Conservation (phyloP, 2,797 vertebrate species). For the Perodicticus potto region DNA sequence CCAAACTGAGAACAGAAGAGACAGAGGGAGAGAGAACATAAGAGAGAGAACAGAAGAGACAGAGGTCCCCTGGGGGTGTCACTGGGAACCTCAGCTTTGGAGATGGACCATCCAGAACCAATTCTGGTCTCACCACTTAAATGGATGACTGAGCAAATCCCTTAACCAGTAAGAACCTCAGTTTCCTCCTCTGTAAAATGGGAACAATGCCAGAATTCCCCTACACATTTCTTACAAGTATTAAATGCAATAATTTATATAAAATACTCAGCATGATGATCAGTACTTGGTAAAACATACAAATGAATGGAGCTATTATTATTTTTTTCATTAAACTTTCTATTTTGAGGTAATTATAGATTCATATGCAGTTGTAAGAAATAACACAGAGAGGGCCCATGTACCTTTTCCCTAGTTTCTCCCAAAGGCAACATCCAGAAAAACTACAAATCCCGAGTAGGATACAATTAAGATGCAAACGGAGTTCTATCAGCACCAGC, state of each 20-base stretch:
- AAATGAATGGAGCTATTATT: neutral
- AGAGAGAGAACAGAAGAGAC: neutral
- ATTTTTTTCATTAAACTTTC: neutral
- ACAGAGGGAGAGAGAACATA: neutral
- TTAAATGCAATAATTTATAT: neutral
- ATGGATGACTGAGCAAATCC: neutral
- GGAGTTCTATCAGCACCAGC: too few species aligned
- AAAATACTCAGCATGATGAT: neutral
- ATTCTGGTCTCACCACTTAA: neutral
- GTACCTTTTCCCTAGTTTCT: neutral
- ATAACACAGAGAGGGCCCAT: neutral
- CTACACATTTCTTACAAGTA: neutral
- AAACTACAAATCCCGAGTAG: neutral
- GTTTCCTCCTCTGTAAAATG: neutral
- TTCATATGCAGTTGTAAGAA: neutral
- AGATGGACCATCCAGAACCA: neutral
- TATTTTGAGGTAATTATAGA: conserved; percentile 46
- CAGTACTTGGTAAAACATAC: neutral
- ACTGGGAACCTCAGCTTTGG: neutral
- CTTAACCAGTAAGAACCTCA: neutral
- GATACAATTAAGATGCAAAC: neutral
- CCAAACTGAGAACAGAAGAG: neutral
- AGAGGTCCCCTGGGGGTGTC: too few species aligned
- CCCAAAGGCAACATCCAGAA: neutral
- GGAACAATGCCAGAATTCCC: neutral